Percentiles rank a stretch among this genome's conserved stretches.
These are phyloP conservation scores for Indicator maculatus DNA, from an alignment of 2,113 vertebrate species.

Conservation along the genomic window DNA sequence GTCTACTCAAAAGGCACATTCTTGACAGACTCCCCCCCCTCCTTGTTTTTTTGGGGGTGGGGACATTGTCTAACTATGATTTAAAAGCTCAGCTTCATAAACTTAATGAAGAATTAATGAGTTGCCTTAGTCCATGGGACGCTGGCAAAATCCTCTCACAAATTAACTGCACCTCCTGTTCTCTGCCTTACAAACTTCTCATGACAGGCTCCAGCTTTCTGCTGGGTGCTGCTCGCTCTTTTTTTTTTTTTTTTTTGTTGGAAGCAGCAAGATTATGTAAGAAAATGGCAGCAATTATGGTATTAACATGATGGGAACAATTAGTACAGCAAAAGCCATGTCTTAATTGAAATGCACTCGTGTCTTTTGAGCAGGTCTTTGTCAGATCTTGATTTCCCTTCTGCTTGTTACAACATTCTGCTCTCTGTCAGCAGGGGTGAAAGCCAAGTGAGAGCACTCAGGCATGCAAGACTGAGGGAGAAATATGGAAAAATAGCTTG, in stretches of 20 bases:
- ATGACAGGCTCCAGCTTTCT: background rate
- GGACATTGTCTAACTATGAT: background rate
- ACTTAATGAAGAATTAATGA: slow-evolving; percentile 34
- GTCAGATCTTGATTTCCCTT: slow-evolving; percentile 6
- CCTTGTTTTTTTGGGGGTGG: background rate
- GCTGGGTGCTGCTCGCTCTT: background rate
- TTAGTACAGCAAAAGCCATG: background rate
- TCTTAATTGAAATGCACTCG: background rate
- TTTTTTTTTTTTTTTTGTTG: background rate
- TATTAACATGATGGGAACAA: slow-evolving; percentile 32
- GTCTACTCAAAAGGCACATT: background rate
- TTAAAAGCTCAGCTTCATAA: slow-evolving; percentile 36
- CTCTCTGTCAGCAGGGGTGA: background rate
- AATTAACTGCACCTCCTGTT: background rate
- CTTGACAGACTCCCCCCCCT: background rate
- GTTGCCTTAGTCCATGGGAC: background rate
- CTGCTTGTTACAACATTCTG: background rate
- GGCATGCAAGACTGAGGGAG: background rate
- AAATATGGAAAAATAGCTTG: background rate
- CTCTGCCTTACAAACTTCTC: background rate
- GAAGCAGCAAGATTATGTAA: background rate
- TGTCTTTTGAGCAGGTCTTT: background rate
- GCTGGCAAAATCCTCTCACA: background rate
- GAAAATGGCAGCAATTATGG: slow-evolving; percentile 8
- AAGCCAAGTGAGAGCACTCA: background rate